phyloP scores from a whole-genome alignment of 2,888 invertebrate species.

The Ophion ventricosus region DNA sequence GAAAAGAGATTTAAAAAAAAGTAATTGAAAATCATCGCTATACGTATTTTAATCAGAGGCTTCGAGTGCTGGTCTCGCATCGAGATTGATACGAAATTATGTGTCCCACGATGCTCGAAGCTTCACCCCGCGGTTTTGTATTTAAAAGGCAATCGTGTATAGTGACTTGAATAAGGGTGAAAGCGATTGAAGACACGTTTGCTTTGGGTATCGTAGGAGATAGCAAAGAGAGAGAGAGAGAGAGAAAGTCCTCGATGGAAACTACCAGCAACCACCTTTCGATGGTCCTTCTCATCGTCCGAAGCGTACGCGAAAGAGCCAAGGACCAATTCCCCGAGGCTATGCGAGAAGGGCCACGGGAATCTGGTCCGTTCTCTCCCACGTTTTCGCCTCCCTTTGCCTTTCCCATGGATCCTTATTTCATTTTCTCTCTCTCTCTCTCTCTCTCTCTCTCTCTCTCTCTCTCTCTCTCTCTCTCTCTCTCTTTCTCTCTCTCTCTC shows the following conservation, averaged over 20 bases:
- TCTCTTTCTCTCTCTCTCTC: not conserved
- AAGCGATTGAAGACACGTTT: constrained; percentile 77
- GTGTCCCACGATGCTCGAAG: constrained; percentile 67
- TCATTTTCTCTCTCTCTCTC: not conserved
- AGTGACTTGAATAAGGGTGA: constrained; percentile 72
- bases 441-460: not conserved
- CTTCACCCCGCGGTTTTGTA: constrained; percentile 53
- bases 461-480: not conserved
- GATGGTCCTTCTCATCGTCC: constrained; percentile 73
- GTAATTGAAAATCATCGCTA: not conserved
- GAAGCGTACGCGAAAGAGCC: constrained; percentile 49
- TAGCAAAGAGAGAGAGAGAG: constrained; percentile 18
- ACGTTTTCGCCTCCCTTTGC: constrained; percentile 68
- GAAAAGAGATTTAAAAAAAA: not conserved
- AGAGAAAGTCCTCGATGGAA: constrained; percentile 43
- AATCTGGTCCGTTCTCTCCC: constrained; percentile 57
- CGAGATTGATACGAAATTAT: constrained; percentile 32
- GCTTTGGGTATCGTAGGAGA: constrained; percentile 70
- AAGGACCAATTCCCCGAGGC: constrained; percentile 73
- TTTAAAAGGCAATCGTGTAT: constrained; percentile 80
- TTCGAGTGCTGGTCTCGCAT: constrained; percentile 42
- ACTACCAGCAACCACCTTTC: constrained; percentile 74
- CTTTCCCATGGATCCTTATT: constrained; percentile 57
- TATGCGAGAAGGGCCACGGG: constrained; percentile 55
- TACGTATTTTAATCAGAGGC: constrained; percentile 9